Conservation (phyloP, 2,888 invertebrate genomes). For the Serrognathus titanus region DNA sequence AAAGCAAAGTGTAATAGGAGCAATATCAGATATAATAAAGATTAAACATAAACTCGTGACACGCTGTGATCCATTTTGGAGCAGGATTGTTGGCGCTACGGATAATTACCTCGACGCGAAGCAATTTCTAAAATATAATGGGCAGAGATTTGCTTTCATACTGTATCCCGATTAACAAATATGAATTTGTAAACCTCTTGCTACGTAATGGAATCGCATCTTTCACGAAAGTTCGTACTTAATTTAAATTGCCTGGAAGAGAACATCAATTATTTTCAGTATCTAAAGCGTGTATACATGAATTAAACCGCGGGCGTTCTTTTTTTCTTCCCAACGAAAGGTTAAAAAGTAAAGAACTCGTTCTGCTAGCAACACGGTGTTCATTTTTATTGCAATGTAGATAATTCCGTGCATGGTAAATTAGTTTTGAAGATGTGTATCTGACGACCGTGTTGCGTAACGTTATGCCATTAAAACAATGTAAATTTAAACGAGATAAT, state of each 20-base stretch:
- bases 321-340: too few species aligned
- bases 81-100: constrained; percentile 8
- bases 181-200: constrained; percentile 1
- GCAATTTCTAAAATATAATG: constrained; percentile 13
- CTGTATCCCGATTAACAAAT: not conserved
- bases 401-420: too few species aligned
- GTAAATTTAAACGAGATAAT: not conserved
- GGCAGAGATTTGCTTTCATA: constrained; percentile 9
- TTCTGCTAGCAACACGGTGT: too few species aligned
- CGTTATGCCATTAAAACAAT: not conserved
- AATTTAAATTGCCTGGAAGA: too few species aligned
- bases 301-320: too few species aligned
- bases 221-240: not conserved
- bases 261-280: too few species aligned
- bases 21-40: constrained; percentile 18
- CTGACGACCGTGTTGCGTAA: too few species aligned
- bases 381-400: too few species aligned
- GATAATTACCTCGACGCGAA: constrained; percentile 10
- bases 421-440: too few species aligned
- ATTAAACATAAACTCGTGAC: constrained; percentile 18
- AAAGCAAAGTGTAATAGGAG: constrained; percentile 13
- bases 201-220: not conserved
- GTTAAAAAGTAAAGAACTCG: too few species aligned
- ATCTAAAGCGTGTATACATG: too few species aligned
- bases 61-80: constrained; percentile 14